phyloP scores from a whole-genome alignment of 2,113 vertebrate species.

The Petaurus breviceps region DNA sequence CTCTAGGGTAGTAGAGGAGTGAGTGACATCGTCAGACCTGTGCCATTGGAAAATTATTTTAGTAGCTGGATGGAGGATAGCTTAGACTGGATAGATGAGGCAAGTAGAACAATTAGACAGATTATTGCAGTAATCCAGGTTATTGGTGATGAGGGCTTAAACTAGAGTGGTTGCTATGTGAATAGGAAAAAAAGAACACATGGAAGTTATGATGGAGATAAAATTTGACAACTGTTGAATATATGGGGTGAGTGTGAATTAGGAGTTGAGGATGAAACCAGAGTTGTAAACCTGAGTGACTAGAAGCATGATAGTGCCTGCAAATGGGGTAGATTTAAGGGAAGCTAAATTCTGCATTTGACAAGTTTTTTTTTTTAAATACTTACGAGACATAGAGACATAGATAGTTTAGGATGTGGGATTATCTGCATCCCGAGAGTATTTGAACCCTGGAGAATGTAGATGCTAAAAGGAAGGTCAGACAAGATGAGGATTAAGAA shows the following conservation, averaged over 20 bases:
- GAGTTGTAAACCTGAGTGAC: background rate
- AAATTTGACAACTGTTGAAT: background rate
- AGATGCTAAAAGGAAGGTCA: background rate
- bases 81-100: background rate
- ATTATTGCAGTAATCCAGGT: background rate
- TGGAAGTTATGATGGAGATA: background rate
- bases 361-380: background rate
- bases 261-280: background rate
- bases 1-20: background rate
- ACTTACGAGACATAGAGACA: background rate
- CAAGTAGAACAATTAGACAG: background rate
- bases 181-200: background rate
- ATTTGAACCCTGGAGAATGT: background rate
- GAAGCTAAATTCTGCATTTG: background rate
- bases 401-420: background rate
- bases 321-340: background rate
- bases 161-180: no score
- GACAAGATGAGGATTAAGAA: background rate
- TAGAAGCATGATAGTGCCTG: background rate
- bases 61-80: background rate
- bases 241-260: background rate
- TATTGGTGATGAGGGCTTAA: background rate
- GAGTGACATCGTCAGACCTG: background rate
- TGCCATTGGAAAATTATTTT: background rate
- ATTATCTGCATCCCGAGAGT: background rate